Percentiles rank a stretch among this genome's conserved stretches.
Conservation (phyloP, 2,113 vertebrate genomes). For the Chloropsis cyanopogon region DNA sequence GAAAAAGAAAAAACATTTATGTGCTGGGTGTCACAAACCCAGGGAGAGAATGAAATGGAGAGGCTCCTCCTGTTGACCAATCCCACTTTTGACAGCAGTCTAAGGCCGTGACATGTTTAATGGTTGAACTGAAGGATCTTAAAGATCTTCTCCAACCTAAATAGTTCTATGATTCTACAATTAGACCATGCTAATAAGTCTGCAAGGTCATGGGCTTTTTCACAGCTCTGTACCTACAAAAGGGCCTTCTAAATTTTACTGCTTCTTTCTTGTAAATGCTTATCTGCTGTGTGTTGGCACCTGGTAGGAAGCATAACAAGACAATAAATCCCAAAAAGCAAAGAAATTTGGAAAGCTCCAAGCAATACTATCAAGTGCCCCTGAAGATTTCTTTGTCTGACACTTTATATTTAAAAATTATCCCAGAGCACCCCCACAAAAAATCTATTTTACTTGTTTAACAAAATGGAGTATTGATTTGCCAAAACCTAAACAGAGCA, state of each 20-base stretch:
- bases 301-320: background rate
- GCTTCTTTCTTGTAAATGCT: background rate
- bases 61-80: background rate
- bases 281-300: background rate
- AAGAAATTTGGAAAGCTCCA: background rate
- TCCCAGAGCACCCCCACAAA: constrained; percentile 11
- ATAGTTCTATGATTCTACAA: background rate
- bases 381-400: constrained; percentile 12
- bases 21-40: background rate
- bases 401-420: constrained; percentile 60
- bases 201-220: background rate
- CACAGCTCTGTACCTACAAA: background rate
- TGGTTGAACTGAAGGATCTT: background rate
- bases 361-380: background rate
- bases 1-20: background rate
- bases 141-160: background rate
- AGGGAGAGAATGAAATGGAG: background rate
- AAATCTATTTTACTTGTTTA: constrained; percentile 64
- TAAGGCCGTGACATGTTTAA: background rate
- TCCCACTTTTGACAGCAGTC: background rate
- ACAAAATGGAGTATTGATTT: constrained; percentile 74
- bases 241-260: background rate
- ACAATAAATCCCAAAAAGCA: background rate
- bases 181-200: background rate
- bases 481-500: constrained; percentile 65